Base-by-base conservation (phyloP, 2,113 vertebrate genomes). In the Notiomystis cincta region DNA sequence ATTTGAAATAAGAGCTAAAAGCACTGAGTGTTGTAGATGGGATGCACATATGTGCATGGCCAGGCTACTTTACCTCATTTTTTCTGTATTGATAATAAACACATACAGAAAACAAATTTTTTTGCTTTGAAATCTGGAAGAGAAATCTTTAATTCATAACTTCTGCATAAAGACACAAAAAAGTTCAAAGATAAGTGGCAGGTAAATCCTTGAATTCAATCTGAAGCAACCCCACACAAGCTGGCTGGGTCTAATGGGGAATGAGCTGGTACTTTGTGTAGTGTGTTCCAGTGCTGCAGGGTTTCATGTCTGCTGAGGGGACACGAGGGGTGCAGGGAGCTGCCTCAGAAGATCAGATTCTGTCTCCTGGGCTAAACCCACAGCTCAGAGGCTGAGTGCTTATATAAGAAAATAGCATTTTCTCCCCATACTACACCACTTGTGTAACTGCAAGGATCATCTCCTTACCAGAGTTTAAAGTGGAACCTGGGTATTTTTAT, bases 281-380 rank as follows among this genome's bases (percentile, higher is more conserved):
- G 5, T 14, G 1, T 1, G 1, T 60, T 38, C 25, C 57, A 25
- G 1, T 53, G 4, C 9, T 38, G 17, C 19, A 15, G 33, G 22
- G 14, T 16, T 51, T 61, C 8, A 2, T 2, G 1, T 28, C 37
- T 83, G 67, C 54, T 15, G 15, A 30, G 40, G 35, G 21, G 18
- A 14, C 15, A 2, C 0, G 0, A 71, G 25, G 20, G 5, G 3
- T 31, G 7, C 1, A 3, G 7, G 35, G 3, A 4, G 7, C 27
- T 80, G 54, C 31, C 67, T 40, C 45, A 53, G 33, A 66, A 50
- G 14, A 31, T n/a, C 15, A 33, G 25, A 7, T 20, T 69, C 54
- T 92, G 0, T 0, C 10, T 57, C 2, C 3, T 40, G 35, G 38
- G 9, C 37, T 37, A 13, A 30, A 44, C 37, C 22, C 42, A 19